These are phyloP conservation scores for Etheostoma perlongum DNA, from an alignment of 2,797 vertebrate species.

Conservation along the genomic window DNA sequence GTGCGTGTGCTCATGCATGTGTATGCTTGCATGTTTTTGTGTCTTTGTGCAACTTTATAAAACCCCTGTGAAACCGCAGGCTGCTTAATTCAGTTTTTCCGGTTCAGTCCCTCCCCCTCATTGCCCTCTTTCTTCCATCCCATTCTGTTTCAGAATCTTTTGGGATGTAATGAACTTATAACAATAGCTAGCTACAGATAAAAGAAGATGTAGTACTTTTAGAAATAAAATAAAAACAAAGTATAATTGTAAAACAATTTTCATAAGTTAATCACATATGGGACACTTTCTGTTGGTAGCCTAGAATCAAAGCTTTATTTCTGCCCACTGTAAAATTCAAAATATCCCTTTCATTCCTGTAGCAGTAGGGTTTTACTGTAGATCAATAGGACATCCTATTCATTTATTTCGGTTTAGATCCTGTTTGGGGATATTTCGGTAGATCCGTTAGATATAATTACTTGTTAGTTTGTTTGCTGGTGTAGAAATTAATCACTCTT, in stretches of 20 bases:
- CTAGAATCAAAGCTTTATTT: not conserved
- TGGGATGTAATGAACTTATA: not conserved
- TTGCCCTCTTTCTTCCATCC: not conserved
- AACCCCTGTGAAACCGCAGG: slow-evolving; percentile 31
- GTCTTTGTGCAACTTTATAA: slow-evolving; percentile 34
- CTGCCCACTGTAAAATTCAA: not conserved
- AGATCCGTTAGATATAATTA: slow-evolving; percentile 52
- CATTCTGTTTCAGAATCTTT: slow-evolving; percentile 12
- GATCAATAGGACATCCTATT: slow-evolving; percentile 23
- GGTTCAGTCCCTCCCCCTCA: slow-evolving; percentile 10
- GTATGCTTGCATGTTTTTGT: slow-evolving; percentile 12
- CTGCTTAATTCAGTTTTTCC: slow-evolving; percentile 47
- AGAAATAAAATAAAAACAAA: not conserved
- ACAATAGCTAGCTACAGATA: not conserved
- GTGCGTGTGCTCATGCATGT: slow-evolving; percentile 31
- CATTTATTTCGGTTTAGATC: slow-evolving; percentile 7
- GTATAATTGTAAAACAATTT: not conserved
- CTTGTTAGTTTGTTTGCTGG: slow-evolving; percentile 33
- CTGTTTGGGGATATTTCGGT: not conserved
- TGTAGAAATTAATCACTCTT: slow-evolving; percentile 19
- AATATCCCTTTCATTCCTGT: not conserved
- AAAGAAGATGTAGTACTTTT: not conserved
- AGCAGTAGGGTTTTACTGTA: slow-evolving; percentile 13
- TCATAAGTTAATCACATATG: not conserved
- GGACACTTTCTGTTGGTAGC: not conserved